phyloP scores from a whole-genome alignment of 2,113 vertebrate species.

The Scomber scombrus region DNA sequence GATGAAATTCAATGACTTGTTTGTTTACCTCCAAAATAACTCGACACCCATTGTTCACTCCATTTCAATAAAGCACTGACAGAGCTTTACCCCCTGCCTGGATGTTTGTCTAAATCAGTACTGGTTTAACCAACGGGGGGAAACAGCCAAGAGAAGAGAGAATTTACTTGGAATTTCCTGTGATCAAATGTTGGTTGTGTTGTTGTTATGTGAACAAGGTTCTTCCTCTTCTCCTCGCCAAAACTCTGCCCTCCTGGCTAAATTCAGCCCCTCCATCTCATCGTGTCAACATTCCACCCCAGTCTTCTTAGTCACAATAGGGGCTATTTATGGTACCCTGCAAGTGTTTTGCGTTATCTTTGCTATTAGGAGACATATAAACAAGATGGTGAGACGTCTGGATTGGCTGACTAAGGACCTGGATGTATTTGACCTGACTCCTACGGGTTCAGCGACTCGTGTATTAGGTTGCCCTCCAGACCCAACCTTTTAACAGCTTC shows the following conservation, averaged over 20 bases:
- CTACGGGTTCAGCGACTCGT: slow-evolving; percentile 32
- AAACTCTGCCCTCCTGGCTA: slow-evolving; percentile 22
- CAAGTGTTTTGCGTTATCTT: slow-evolving; percentile 68
- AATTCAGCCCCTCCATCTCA: slow-evolving; percentile 25
- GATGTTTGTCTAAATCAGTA: slow-evolving; percentile 23
- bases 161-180: slow-evolving; percentile 75
- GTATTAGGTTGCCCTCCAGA: slow-evolving; percentile 51
- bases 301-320: slow-evolving; percentile 41
- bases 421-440: slow-evolving; percentile 62
- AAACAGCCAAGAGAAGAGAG: slow-evolving; percentile 29
- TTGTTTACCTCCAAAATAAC: background rate
- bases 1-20: background rate
- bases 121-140: slow-evolving; percentile 33
- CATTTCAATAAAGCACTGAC: slow-evolving; percentile 1
- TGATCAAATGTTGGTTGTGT: slow-evolving; percentile 60
- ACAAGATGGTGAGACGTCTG: slow-evolving; percentile 56
- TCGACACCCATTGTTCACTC: background rate
- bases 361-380: slow-evolving; percentile 54
- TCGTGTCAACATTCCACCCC: slow-evolving; percentile 21
- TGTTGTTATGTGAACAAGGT: slow-evolving; percentile 51
- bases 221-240: slow-evolving; percentile 33
- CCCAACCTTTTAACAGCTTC: slow-evolving; percentile 29
- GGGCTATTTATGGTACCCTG: slow-evolving; percentile 58
- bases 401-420: slow-evolving; percentile 48
- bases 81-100: background rate